A percentile compares a stretch with the other conserved stretches of the same genome.
Evolutionary conservation across 2,113 vertebrate genomes (phyloP).

Genomic region (Aspidoscelis tigris): DNA sequence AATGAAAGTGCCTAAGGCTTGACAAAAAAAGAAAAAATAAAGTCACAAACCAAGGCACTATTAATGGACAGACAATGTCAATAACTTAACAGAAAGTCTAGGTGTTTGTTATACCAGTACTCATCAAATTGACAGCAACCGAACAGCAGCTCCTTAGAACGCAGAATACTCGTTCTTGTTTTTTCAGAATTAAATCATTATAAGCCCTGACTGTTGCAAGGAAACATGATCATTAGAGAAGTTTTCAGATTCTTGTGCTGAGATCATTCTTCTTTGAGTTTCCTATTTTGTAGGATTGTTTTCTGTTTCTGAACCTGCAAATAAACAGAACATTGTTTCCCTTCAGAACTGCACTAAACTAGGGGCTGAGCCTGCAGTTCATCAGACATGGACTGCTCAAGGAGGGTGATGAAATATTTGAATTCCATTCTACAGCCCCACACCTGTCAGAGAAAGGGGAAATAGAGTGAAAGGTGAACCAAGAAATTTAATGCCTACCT

Average conservation of each 20-base stretch:
- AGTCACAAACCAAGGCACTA: conserved; percentile 19
- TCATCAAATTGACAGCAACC: conserved; percentile 14
- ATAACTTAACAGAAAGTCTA: conserved; percentile 31
- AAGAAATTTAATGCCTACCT: too few species aligned
- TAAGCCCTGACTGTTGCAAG: conserved; percentile 31
- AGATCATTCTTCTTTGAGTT: conserved; percentile 55
- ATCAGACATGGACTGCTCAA: too few species aligned
- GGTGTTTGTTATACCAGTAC: conserved; percentile 39
- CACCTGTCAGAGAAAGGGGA: too few species aligned
- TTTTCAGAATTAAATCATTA: conserved; percentile 45
- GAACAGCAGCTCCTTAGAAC: conserved; percentile 4
- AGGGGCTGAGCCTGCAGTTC: neutral
- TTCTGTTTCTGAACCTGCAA: conserved; percentile 76
- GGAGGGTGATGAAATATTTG: too few species aligned
- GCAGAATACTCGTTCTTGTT: conserved; percentile 27
- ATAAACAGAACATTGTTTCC: conserved; percentile 27
- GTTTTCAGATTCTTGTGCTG: conserved; percentile 69
- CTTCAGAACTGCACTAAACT: neutral
- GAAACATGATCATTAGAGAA: conserved; percentile 56
- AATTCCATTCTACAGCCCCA: too few species aligned
- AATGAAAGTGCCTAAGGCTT: conserved; percentile 22
- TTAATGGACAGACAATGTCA: conserved; percentile 11
- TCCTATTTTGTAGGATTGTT: conserved; percentile 45
- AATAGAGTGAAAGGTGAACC: too few species aligned
- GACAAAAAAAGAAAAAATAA: neutral